Base-by-base conservation (phyloP, 2,888 invertebrate species). In the Eristalinus sepulchralis region DNA sequence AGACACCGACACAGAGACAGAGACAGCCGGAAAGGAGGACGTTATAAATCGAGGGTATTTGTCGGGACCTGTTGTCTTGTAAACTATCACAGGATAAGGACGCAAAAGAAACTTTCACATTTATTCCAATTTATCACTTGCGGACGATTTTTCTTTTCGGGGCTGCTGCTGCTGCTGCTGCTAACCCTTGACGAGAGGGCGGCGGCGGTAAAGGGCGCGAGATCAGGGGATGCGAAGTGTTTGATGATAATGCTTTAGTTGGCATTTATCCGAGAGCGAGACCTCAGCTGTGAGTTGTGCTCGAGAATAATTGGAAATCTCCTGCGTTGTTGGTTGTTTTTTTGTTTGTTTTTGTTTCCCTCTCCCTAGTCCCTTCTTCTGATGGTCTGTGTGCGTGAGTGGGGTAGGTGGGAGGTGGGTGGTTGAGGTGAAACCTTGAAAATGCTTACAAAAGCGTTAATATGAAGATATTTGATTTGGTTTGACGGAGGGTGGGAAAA, bases 111-210 rank as follows among this genome's bases (percentile, higher is more conserved):
- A 77, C 82, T 82, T 85, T 85, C 82, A 70, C 82, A 85, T 85
- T 85, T 82, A 85, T 85, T 77, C 85, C 82, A 82, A 85, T 85
- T 85, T 85, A 85, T 85, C 85, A 85, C 85, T 82, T 70, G 24
- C 39, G 72, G 68, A 31, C 57, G 22, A 67, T 71, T 84, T 72
- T 77, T 72, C 76, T 68, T 59, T 76, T 60, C 47, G 59, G 22
- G 57, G 11, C 39, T 27, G 27, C 27, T 1, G 39, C 17, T 80
- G 59, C 10, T 22, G 11, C 39, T 27, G 27, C 27, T 1, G 39
- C 17, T 80, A 80, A 84, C 80, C 84, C 80, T 80, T 70, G 47
- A 47, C 17, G 24, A 24, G 57, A 11, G 24, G 11, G 24, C 11
- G 2, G 13, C 11, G 9, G 24, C 0, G 2, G 10, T 11, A 10